Base-by-base conservation (phyloP, 2,888 invertebrate species). In the Muschampia plurimacula region DNA sequence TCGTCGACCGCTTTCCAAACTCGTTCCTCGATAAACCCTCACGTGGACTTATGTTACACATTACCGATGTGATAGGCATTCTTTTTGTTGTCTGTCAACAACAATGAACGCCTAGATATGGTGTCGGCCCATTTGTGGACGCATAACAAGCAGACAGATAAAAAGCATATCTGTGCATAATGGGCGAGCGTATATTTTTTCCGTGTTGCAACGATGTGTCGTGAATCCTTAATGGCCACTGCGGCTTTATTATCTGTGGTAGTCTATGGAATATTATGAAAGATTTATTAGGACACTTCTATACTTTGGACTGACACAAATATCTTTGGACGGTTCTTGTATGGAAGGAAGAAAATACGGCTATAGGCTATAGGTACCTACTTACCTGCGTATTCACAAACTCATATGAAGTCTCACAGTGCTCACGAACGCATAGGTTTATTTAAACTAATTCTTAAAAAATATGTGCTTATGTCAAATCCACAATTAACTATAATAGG, bases 1-100 rank as follows among this genome's bases (percentile, higher is more conserved):
- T 86, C 91, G 83, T 81, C 84, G 89, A 84, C 89, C 88, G 84
- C 92, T 92, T 92, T 92, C 91, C 86, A 91, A 92, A 91, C 92
- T 85, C 79, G 92, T 91, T 76, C 55, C 41, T 67, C 63, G 75
- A 76, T 76, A 78, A 77, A 62, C 83, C 82, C 63, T 28, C 85
- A 74, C 75, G 73, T 74, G 76, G 67, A 67, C 52, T 70, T 28
- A 32, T 67, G 65, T 68, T 74, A 77, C 73, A 75, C 75, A 75
- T 81, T 76, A 76, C 76, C 73, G 70, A 72, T 75, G 77, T 78
- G 74, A 76, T 75, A 78, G 75, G 76, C 74, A 72, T 70, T 70
- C 76, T 79, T 82, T 79, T 82, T 80, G 81, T 81, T 80, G 77
- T 81, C 81, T 76, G 63, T 73, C 52, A 74, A 79, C 81, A 82